Base-by-base conservation (phyloP, 2,797 vertebrate genomes). In the Odontamblyopus lacepedii region DNA sequence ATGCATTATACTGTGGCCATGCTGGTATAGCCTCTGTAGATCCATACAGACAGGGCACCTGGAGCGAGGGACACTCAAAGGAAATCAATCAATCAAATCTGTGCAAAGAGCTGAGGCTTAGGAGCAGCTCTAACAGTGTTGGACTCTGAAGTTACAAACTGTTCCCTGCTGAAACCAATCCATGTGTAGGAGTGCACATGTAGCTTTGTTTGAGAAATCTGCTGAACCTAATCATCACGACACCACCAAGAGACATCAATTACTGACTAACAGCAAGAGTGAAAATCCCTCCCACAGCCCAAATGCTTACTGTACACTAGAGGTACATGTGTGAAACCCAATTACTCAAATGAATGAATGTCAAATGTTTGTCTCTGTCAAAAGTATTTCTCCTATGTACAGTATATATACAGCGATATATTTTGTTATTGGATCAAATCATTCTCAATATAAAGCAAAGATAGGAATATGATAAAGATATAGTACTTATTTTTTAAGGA, bases 1-100 rank as follows among this genome's bases (percentile, higher is more conserved):
- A 23, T 71, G 60, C 63, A 1, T 64, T 44, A 27, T 63, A 41
- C 27, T 30, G 32, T n/a, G 18, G 27, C 3, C 41, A 13, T 50
- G 63, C 67, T 38, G 75, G 35, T 19, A 69, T 18, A 18, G 23
- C 5, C 50, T 67, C 64, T 67, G 70, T 41, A 62, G 70, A 29
- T 29, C 69, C 16, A 61, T 19, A 29, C 27, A 29, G 35, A n/a
- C 6, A 2, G 23, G 57, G n/a, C 64, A 27, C 67, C 53, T 71
- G 69, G 38, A 63, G 78, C 6, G 71, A 76, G 38, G 65, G 70
- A 71, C 72, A 70, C 48, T 73, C 66, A 6, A 13, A 19, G 71
- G 50, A 29, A 69, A 73, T 73, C 51, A 5, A 61, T 67, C 29
- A 48, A 66, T 73, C 57, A 29, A 51, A 59, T 38, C 50, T 61